phyloP scores from a whole-genome alignment of 1,140 invertebrate species.

The Caenorhabditis elegans region WBcel235 BX284605.5:10120501-10121000 shows the following conservation, averaged over 20 bases:
- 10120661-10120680: not conserved
- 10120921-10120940: not conserved
- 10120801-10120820: not conserved
- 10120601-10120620: not conserved
- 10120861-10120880: not conserved
- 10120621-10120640: not conserved
- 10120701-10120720: not conserved
- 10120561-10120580: not conserved
- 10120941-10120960: not conserved
- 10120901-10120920: not conserved
- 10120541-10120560: too few relatives aligned
- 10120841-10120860: not conserved
- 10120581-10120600: not conserved
- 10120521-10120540: too few relatives aligned
- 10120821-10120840: not conserved
- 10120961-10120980: not conserved
- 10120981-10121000: not conserved
- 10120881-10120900: not conserved
- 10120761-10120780: not conserved
- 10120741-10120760: not conserved
- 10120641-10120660: not conserved
- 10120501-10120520: too few relatives aligned
- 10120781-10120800: not conserved
- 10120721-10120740: not conserved
- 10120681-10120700: not conserved